Percentiles rank a stretch among this genome's conserved stretches.
phyloP scores from a whole-genome alignment of 2,888 invertebrate species.

The Rhodophaea formosa region DNA sequence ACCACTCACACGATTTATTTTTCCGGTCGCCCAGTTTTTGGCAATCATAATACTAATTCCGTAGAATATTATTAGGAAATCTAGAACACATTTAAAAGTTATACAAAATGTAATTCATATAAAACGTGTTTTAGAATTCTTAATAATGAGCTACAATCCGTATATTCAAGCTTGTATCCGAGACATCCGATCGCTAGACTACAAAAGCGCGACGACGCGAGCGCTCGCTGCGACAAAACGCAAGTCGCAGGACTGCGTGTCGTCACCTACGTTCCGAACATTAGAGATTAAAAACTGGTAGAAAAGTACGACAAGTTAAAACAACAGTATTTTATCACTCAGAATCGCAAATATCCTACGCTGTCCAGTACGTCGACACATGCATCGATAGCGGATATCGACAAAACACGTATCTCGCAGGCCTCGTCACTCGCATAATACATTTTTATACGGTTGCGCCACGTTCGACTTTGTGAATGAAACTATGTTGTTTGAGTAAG shows the following conservation, averaged over 20 bases:
- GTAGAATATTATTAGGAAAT: background rate
- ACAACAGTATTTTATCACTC: background rate
- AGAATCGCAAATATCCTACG: background rate
- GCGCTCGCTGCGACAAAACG: background rate
- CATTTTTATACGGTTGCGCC: too few species aligned
- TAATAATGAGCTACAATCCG: background rate
- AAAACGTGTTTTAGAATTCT: background rate
- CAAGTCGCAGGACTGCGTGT: background rate
- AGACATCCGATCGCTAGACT: constrained; percentile 1
- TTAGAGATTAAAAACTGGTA: constrained; percentile 7
- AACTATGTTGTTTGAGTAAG: too few species aligned
- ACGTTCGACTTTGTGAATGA: too few species aligned
- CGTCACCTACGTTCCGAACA: background rate
- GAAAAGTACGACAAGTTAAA: constrained; percentile 19
- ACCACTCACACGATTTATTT: background rate
- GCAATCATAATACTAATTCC: constrained; percentile 12
- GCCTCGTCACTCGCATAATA: too few species aligned
- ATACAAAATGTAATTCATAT: background rate
- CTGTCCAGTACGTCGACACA: background rate
- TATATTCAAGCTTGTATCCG: background rate
- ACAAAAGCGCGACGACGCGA: background rate
- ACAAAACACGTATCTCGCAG: too few species aligned
- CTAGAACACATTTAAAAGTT: background rate
- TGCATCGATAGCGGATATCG: too few species aligned
- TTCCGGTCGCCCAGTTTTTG: constrained; percentile 2